Evolutionary conservation across 1,140 invertebrate genomes (phyloP).

Genomic region (Heliconius himera): DNA sequence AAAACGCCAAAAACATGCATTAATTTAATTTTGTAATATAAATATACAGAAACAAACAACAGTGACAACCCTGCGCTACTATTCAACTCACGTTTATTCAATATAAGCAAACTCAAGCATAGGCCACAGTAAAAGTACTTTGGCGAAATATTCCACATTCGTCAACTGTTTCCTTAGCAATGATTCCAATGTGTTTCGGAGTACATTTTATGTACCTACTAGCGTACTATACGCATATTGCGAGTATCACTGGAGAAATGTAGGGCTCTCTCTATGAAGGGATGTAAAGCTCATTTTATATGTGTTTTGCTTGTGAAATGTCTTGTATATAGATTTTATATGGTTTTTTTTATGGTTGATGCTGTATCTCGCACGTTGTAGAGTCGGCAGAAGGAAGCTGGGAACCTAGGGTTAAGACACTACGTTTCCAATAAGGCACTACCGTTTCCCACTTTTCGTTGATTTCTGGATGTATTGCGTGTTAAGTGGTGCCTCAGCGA

Average conservation of each 20-base stretch:
- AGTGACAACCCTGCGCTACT: slow-evolving; percentile 66
- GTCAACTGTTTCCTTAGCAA: slow-evolving; percentile 62
- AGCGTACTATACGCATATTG: background rate
- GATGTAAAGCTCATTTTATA: background rate
- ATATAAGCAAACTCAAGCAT: slow-evolving; percentile 80
- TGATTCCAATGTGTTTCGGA: slow-evolving; percentile 57
- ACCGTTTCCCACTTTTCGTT: too few relatives aligned
- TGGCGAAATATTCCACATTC: slow-evolving; percentile 76
- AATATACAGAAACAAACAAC: too few relatives aligned
- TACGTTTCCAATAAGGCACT: too few relatives aligned
- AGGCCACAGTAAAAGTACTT: slow-evolving; percentile 77
- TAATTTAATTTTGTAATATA: too few relatives aligned
- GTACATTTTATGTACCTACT: slow-evolving; percentile 33
- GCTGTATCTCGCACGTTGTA: too few relatives aligned
- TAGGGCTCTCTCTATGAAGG: background rate
- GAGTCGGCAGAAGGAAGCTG: too few relatives aligned
- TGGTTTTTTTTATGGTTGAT: background rate
- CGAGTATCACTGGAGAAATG: background rate
- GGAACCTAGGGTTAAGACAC: too few relatives aligned
- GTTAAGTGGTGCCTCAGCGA: too few relatives aligned
- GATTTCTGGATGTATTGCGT: too few relatives aligned
- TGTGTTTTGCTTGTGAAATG: background rate
- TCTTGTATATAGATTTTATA: background rate
- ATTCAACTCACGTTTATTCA: slow-evolving; percentile 82
- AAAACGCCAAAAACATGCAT: too few relatives aligned